Evolutionary conservation across 2,113 vertebrate species (phyloP), one percentile per base, ranked within the genome.

Genomic region (Chaetops frenatus): DNA sequence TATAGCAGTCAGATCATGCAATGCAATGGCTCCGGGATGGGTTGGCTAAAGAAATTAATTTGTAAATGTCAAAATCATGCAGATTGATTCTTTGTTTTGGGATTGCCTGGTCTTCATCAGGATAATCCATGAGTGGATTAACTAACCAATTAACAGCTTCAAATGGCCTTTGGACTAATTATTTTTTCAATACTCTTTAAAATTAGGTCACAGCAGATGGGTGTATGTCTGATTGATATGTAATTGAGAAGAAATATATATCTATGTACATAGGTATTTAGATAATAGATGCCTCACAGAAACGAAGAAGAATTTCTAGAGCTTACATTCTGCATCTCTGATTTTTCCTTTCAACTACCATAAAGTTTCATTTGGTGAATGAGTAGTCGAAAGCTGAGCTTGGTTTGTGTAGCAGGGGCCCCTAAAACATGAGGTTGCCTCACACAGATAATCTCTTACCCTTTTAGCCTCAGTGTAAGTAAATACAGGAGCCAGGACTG

Each of bases 71-170:
- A 40, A 29, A 89, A 71, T 65, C 56, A 22, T 38, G 27, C 60
- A 64, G 35, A 86, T 89, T 81, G 76, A 76, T 94, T 78, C n/a
- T 71, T 60, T 78, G 29, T 83, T 56, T 57, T 81, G 31, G 83
- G 65, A 70, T 91, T 4, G 2, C 42, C 58, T 90, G 6, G 40
- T 85, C 23, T 90, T 72, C 86, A 71, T 92, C 65, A 71, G 77
- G 64, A 56, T 94, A 94, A 93, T 94, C 88, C 57, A 7, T 35
- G 50, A 91, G 58, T 87, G 74, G 87, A 95, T 95, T 93, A 95
- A 70, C 66, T 72, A 64, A 92, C 62, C 74, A 88, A 45, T 95
- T 89, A 92, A 85, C 73, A 82, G 79, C 45, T 91, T 94, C 42
- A 58, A 8, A 85, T 94, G 83, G 74, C 47, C 58, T 66, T 85